Evolutionary conservation across 2,888 invertebrate species (phyloP), one percentile per base, ranked within the genome.

Genomic region (Melipona beecheii): DNA sequence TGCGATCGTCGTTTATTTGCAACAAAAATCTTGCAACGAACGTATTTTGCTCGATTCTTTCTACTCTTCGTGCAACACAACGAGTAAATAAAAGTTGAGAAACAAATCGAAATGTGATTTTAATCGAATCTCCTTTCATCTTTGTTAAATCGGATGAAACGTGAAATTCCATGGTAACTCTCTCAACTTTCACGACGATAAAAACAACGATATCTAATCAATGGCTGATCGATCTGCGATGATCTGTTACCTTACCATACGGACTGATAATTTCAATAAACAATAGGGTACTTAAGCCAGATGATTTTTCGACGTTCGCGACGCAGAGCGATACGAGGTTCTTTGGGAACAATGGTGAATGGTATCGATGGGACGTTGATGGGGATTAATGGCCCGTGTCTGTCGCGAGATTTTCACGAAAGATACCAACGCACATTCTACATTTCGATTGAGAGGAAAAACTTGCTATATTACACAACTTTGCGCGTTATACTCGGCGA

Each of bases 351-450:
- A 73, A 73, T 73, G 64, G 73, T 62, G 73, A 73, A 52, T 50
- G 73, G 50, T 73, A 64, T 73, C 64, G 73, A 73, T 73, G 62
- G 73, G 62, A 73, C 62, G 73, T 62, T 52, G 73, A 73, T 73
- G 50, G 62, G 73, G 50, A 73, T 73, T 73, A 73, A 73, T 73
- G 73, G 62, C 11, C 62, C 73, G 50, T 73, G 73, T 64, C 64
- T 73, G 62, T 73, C 50, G 31, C 73, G 50, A 73, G 62, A 64
- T 73, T 73, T 73, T 64, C 73, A 64, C 31, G 50, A 21, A 52
- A 73, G 49, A 31, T 64, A 62, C 15, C 19, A 36, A 11, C 24
- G 52, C 24, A 27, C 27, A 50, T 73, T 73, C 19, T 15, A 36
- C 36, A 50, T 64, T 73, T 24, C 54, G 70, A 19, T 4, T 9